phyloP scores from a whole-genome alignment of 2,888 invertebrate genomes.

The Crocallis elinguaria region DNA sequence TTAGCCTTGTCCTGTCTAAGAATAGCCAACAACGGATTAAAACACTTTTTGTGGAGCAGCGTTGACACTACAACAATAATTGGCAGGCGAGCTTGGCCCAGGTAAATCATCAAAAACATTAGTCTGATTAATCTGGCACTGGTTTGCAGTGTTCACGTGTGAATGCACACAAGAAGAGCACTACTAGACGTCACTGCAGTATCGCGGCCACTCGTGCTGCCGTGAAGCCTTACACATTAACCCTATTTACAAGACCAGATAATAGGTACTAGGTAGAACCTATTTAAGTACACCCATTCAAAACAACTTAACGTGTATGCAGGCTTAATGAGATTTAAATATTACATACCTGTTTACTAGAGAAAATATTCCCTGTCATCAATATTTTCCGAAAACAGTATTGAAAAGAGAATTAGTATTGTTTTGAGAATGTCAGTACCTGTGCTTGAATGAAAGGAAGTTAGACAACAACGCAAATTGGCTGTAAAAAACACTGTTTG shows the following conservation, averaged over 20 bases:
- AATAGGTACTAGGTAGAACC: constrained; percentile 49
- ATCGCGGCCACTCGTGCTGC: constrained; percentile 55
- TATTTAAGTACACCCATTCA: constrained; percentile 55
- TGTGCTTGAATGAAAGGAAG: constrained; percentile 15
- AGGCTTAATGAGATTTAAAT: neutral
- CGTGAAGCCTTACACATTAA: constrained; percentile 73
- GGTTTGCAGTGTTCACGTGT: constrained; percentile 51
- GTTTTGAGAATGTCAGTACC: neutral
- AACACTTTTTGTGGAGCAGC: neutral
- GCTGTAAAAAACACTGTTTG: constrained; percentile 1
- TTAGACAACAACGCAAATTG: constrained; percentile 17
- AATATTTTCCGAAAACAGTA: neutral
- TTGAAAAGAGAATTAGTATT: neutral
- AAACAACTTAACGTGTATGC: neutral
- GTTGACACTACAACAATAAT: neutral
- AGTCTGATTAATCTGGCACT: constrained; percentile 33
- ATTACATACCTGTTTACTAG: neutral
- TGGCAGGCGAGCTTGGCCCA: neutral
- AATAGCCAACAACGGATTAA: neutral
- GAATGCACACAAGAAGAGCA: constrained; percentile 54
- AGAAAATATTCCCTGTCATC: neutral
- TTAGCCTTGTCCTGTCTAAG: neutral
- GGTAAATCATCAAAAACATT: constrained; percentile 23
- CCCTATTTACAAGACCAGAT: constrained; percentile 69
- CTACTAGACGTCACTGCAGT: constrained; percentile 53